Conservation (phyloP, 2,888 invertebrate species). For the Pachydiplax longipennis region DNA sequence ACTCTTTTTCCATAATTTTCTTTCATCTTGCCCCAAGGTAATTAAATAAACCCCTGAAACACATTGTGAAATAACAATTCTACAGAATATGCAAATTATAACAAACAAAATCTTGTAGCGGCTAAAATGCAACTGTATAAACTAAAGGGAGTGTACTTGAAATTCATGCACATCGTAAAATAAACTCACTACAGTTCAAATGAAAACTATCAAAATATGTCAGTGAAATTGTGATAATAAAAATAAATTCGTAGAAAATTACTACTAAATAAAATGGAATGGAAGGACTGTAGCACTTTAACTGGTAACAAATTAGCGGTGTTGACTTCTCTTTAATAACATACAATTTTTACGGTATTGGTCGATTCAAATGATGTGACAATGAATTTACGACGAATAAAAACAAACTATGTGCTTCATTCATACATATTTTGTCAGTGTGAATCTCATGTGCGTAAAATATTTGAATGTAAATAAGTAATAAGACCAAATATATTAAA, state of each 20-base stretch:
- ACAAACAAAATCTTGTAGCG: slow-evolving; percentile 27
- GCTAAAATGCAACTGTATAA: slow-evolving; percentile 10
- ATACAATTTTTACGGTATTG: background rate
- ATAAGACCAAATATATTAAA: no score
- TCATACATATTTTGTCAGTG: no score
- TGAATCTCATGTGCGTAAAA: no score
- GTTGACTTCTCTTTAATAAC: background rate
- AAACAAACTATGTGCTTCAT: no score
- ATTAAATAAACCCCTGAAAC: slow-evolving; percentile 43
- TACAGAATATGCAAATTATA: slow-evolving; percentile 38
- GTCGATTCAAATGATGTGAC: no score
- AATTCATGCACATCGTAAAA: background rate
- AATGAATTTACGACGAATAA: no score
- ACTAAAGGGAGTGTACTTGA: slow-evolving; percentile 7
- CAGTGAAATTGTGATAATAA: background rate
- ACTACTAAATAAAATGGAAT: background rate
- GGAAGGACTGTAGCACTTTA: background rate
- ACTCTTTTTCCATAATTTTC: slow-evolving; percentile 28
- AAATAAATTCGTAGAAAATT: background rate
- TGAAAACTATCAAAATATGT: background rate
- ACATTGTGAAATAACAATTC: slow-evolving; percentile 37
- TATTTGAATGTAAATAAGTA: no score
- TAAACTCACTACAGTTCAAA: background rate
- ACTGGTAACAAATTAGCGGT: background rate
- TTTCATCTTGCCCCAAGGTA: slow-evolving; percentile 44